Conservation (phyloP, 2,797 vertebrate genomes). For the Antennarius maculatus region DNA sequence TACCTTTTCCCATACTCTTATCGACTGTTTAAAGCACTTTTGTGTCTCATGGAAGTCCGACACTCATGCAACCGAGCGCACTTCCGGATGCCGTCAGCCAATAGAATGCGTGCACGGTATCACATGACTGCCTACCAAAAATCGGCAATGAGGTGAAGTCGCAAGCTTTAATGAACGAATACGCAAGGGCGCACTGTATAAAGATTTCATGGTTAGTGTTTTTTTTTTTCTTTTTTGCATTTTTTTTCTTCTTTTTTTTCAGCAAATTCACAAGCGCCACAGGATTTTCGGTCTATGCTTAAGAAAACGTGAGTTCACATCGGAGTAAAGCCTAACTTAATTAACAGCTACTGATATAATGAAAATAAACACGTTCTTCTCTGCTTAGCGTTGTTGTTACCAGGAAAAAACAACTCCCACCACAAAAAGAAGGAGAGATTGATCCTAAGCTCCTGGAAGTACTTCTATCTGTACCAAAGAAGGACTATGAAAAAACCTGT, state of each 20-base stretch:
- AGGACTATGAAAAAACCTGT: slow-evolving; percentile 92
- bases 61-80: too few relatives aligned
- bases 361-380: slow-evolving; percentile 9
- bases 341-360: background rate
- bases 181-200: too few relatives aligned
- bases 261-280: slow-evolving; percentile 65
- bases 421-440: slow-evolving; percentile 76
- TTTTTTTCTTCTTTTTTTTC: slow-evolving; percentile 12
- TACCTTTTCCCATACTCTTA: too few relatives aligned
- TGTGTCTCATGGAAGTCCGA: too few relatives aligned
- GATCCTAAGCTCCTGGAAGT: slow-evolving; percentile 88
- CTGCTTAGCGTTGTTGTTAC: slow-evolving; percentile 60
- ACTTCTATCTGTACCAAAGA: slow-evolving; percentile 84
- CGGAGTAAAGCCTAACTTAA: background rate
- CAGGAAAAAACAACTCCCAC: slow-evolving; percentile 73
- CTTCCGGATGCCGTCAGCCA: too few relatives aligned
- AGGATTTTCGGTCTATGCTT: slow-evolving; percentile 84
- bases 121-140: too few relatives aligned
- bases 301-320: slow-evolving; percentile 81
- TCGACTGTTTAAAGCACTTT: too few relatives aligned
- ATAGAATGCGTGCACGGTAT: too few relatives aligned
- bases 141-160: too few relatives aligned
- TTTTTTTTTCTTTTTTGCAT: background rate
- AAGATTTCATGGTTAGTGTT: background rate
- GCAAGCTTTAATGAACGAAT: too few relatives aligned